phyloP scores from a whole-genome alignment of 2,113 vertebrate species.

The Toxotes jaculatrix region DNA sequence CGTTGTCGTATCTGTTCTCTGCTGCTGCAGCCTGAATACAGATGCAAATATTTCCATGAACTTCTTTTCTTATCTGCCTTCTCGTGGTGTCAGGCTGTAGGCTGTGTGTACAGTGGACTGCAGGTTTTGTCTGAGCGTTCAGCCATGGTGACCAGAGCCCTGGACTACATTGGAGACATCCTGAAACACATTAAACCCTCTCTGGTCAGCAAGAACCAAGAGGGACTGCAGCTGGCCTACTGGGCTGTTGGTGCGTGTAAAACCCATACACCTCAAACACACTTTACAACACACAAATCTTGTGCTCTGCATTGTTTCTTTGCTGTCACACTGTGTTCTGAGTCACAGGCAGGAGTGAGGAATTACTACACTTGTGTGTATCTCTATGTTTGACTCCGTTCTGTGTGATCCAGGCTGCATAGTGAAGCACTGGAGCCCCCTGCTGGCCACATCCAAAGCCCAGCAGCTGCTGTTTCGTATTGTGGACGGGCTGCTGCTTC shows the following conservation, averaged over 20 bases:
- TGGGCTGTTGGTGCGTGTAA: constrained; percentile 87
- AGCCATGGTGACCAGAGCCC: constrained; percentile 88
- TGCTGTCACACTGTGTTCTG: neutral
- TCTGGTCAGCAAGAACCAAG: constrained; percentile 88
- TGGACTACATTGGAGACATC: constrained; percentile 94
- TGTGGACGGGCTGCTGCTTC: constrained; percentile 91
- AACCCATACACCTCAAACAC: neutral
- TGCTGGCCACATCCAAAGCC: constrained; percentile 93
- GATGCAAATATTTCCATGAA: constrained; percentile 12
- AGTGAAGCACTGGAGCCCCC: constrained; percentile 95
- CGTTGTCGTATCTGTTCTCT: neutral
- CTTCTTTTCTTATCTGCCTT: constrained; percentile 21
- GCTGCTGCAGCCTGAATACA: neutral
- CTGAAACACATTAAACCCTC: constrained; percentile 95
- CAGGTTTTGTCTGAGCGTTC: constrained; percentile 91
- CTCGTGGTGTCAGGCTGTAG: constrained; percentile 86
- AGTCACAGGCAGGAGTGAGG: neutral
- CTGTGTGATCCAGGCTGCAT: constrained; percentile 86
- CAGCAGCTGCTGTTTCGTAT: constrained; percentile 94
- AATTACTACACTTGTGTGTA: neutral
- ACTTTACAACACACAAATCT: neutral
- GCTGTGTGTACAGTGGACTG: constrained; percentile 86
- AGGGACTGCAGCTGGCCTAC: constrained; percentile 92
- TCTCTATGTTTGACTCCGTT: neutral
- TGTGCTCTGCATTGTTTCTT: neutral